phyloP scores from a whole-genome alignment of 2,888 invertebrate species.

The Bellardia bayeri region DNA sequence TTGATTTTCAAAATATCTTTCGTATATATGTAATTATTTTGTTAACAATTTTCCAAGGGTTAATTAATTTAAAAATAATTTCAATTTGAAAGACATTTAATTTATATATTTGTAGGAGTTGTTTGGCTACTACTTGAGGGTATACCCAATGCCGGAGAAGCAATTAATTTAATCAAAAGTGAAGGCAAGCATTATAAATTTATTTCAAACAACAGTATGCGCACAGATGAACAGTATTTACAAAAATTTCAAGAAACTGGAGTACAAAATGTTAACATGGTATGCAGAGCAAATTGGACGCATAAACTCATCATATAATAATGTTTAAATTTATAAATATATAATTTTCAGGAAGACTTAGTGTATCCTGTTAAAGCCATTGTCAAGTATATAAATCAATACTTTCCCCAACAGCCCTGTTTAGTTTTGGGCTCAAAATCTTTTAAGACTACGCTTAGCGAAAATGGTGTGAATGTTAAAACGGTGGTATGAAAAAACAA shows the following conservation, averaged over 20 bases:
- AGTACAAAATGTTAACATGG: conserved; percentile 75
- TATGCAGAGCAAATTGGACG: conserved; percentile 67
- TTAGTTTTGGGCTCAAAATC: conserved; percentile 80
- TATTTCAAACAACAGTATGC: conserved; percentile 82
- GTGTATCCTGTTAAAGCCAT: conserved; percentile 83
- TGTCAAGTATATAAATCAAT: conserved; percentile 82
- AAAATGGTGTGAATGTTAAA: conserved; percentile 82
- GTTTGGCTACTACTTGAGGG: conserved; percentile 80
- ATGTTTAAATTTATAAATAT: background rate
- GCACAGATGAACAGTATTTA: conserved; percentile 76
- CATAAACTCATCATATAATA: background rate
- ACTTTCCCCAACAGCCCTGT: conserved; percentile 82
- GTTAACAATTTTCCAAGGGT: no score
- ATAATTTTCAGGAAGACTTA: conserved; percentile 80
- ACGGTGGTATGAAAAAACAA: conserved; percentile 77
- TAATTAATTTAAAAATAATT: background rate
- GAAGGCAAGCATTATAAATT: conserved; percentile 82
- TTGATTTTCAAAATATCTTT: no score
- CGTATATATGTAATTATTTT: no score
- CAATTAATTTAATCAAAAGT: conserved; percentile 80
- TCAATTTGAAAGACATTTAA: background rate
- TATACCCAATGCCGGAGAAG: conserved; percentile 80
- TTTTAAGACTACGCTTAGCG: conserved; percentile 78
- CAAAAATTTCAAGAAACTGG: conserved; percentile 76
- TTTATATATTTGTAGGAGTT: conserved; percentile 81